These are phyloP conservation scores for Regulus satrapa DNA, from an alignment of 2,113 vertebrate genomes.

Conservation along the genomic window DNA sequence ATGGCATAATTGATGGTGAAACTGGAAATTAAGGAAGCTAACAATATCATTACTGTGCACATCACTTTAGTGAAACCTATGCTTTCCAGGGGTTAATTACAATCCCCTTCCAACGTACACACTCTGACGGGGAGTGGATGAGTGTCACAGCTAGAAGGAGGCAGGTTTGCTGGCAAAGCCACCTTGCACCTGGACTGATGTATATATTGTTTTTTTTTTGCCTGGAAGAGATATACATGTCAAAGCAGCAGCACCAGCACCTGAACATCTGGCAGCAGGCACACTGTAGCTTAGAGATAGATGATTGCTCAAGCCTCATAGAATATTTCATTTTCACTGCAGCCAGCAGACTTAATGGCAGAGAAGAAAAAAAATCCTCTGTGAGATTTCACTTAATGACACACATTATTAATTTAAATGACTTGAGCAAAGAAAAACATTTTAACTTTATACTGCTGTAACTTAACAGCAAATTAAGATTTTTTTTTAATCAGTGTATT, in stretches of 20 bases:
- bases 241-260: conserved; percentile 20
- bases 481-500: background rate
- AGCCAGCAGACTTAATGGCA: conserved; percentile 8
- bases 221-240: conserved; percentile 46
- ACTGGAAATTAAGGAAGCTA: conserved; percentile 76
- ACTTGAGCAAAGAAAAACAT: conserved; percentile 6
- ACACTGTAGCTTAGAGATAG: background rate
- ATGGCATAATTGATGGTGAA: conserved; percentile 79
- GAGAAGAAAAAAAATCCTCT: conserved; percentile 10
- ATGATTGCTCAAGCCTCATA: conserved; percentile 7
- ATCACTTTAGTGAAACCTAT: conserved; percentile 59
- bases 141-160: conserved; percentile 26
- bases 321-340: conserved; percentile 49
- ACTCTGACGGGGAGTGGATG: conserved; percentile 44
- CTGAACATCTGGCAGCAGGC: conserved; percentile 46
- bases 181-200: conserved; percentile 55
- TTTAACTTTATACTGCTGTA: conserved; percentile 1
- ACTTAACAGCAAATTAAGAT: background rate
- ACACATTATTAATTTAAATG: conserved; percentile 2
- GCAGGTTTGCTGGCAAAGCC: conserved; percentile 53
- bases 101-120: conserved; percentile 44
- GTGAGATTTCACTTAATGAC: conserved; percentile 8
- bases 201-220: conserved; percentile 18
- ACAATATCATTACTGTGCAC: conserved; percentile 74
- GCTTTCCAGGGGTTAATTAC: conserved; percentile 73